phyloP scores from a whole-genome alignment of 2,113 vertebrate genomes.

The Cryptoleucopteryx plumbea region DNA sequence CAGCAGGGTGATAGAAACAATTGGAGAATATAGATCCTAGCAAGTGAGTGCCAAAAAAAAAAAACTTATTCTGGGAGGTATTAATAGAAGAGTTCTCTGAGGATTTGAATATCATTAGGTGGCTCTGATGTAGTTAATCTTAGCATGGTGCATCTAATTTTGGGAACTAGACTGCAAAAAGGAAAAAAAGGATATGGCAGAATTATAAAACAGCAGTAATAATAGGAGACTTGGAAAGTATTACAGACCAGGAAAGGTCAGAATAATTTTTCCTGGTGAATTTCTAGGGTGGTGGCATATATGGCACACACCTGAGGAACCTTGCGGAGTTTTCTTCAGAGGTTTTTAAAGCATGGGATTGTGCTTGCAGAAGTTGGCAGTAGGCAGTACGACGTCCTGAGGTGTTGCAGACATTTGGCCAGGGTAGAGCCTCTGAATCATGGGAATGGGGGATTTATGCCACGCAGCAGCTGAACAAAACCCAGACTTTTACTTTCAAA shows the following conservation, averaged over 20 bases:
- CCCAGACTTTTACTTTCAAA: neutral
- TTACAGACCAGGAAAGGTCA: neutral
- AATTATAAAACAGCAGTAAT: neutral
- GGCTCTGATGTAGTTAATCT: neutral
- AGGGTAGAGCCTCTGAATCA: neutral
- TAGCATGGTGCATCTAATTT: neutral
- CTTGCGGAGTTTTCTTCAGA: neutral
- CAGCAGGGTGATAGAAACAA: neutral
- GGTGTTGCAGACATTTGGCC: neutral
- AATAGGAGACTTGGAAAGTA: neutral
- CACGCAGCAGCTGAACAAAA: rapidly evolving
- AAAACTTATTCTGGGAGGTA: neutral
- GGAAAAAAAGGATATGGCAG: neutral
- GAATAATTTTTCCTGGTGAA: neutral
- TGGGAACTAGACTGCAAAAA: neutral
- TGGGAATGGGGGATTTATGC: neutral
- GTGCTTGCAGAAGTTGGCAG: neutral
- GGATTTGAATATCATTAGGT: neutral
- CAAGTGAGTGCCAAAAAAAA: neutral
- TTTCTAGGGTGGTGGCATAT: neutral
- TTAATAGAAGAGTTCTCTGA: neutral
- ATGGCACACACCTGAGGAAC: rapidly evolving
- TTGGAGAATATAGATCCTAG: neutral
- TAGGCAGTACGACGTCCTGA: rapidly evolving
- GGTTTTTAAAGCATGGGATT: rapidly evolving